phyloP scores from a whole-genome alignment of 2,888 invertebrate genomes.

The Cantharis lateralis region DNA sequence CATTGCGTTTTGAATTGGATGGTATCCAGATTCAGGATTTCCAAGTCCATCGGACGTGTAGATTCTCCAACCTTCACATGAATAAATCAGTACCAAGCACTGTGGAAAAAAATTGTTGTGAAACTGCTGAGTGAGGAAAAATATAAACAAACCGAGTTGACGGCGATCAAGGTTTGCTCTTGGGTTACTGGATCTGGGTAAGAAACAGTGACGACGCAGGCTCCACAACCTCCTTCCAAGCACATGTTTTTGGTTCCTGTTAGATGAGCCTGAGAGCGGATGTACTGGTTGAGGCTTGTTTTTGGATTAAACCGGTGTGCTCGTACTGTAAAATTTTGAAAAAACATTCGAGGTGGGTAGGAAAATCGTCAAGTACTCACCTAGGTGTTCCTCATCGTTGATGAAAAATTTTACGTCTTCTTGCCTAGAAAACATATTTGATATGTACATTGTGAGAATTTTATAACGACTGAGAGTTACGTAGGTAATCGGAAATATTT shows the following conservation, averaged over 20 bases:
- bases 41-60: conserved; percentile 75
- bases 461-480: background rate
- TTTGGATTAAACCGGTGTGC: background rate
- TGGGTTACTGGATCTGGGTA: conserved; percentile 58
- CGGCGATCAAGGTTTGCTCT: conserved; percentile 59
- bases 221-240: conserved; percentile 74
- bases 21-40: conserved; percentile 63
- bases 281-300: conserved; percentile 63
- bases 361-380: conserved; percentile 12
- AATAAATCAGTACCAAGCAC: conserved; percentile 60
- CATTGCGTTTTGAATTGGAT: conserved; percentile 64
- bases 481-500: background rate
- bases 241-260: conserved; percentile 75
- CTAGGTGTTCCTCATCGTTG: conserved; percentile 26
- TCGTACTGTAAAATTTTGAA: background rate
- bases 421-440: background rate
- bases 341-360: background rate
- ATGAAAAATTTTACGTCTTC: conserved; percentile 29
- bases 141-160: conserved; percentile 66
- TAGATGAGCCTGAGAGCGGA: conserved; percentile 64
- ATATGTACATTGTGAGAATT: background rate
- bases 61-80: conserved; percentile 67
- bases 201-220: conserved; percentile 62
- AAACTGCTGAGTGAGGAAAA: background rate
- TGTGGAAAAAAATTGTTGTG: conserved; percentile 38